phyloP scores from a whole-genome alignment of 2,113 vertebrate species.

The Datnioides undecimradiatus region DNA sequence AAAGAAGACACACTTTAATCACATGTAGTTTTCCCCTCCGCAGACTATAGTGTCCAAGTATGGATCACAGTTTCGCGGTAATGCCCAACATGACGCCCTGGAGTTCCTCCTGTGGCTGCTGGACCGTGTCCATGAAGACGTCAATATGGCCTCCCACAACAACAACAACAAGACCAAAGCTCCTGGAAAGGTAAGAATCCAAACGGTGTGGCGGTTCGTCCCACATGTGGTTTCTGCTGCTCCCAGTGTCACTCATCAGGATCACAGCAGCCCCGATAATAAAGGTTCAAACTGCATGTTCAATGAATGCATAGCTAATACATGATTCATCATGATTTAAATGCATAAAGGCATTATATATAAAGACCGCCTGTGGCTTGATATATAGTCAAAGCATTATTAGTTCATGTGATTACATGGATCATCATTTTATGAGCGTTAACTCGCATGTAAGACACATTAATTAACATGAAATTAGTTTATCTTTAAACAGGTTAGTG shows the following conservation, averaged over 20 bases:
- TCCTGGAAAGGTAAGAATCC: constrained; percentile 84
- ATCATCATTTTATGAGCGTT: neutral
- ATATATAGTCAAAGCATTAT: neutral
- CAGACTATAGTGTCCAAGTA: constrained; percentile 94
- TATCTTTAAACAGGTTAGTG: neutral
- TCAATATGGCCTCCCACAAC: constrained; percentile 82
- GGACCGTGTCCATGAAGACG: constrained; percentile 93
- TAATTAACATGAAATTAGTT: neutral
- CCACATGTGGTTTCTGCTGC: neutral
- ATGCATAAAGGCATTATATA: constrained; percentile 23
- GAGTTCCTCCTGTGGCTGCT: constrained; percentile 98
- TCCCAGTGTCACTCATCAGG: neutral
- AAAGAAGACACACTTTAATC: neutral
- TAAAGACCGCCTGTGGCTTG: neutral
- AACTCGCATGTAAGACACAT: neutral
- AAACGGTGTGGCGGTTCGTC: neutral
- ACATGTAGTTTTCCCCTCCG: constrained; percentile 25
- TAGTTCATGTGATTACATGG: constrained; percentile 1
- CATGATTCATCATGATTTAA: constrained; percentile 28
- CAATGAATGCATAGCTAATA: constrained; percentile 21
- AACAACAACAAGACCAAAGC: constrained; percentile 77
- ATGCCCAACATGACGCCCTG: constrained; percentile 94
- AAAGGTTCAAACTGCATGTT: constrained; percentile 6
- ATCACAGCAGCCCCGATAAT: neutral
- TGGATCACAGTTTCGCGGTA: constrained; percentile 93